These are phyloP conservation scores for Pyrrhosoma nymphula DNA, from an alignment of 2,888 invertebrate species.

Conservation along the genomic window DNA sequence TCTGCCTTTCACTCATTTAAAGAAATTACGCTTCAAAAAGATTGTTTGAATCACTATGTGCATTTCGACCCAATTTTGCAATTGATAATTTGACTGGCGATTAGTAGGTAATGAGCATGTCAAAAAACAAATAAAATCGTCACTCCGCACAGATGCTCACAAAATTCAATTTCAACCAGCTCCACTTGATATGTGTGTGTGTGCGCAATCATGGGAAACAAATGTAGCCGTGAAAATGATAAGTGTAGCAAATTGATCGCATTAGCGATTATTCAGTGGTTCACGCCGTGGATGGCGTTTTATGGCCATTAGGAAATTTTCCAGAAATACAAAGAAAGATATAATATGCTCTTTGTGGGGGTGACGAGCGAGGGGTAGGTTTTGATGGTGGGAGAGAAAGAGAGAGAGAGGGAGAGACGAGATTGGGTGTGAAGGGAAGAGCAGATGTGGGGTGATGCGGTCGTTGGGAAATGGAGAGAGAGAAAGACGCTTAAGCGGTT, in stretches of 20 bases:
- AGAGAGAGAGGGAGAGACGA: not conserved
- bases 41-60: too few relatives aligned
- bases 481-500: conserved; percentile 64
- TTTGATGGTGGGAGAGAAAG: not conserved
- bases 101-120: too few relatives aligned
- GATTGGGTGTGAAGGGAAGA: not conserved
- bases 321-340: not conserved
- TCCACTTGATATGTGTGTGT: not conserved
- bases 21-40: too few relatives aligned
- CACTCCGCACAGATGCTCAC: not conserved
- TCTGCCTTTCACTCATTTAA: too few relatives aligned
- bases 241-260: conserved; percentile 45
- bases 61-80: too few relatives aligned
- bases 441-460: conserved; percentile 45
- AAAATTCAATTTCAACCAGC: not conserved
- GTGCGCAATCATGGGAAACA: too few relatives aligned
- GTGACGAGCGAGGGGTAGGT: not conserved
- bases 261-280: conserved; percentile 39
- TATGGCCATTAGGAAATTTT: conserved; percentile 17
- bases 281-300: conserved; percentile 26
- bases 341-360: conserved; percentile 45
- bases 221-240: not conserved
- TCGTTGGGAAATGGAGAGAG: conserved; percentile 71
- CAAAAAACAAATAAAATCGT: too few relatives aligned
- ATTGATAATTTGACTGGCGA: too few relatives aligned